Evolutionary conservation across 2,888 invertebrate genomes (phyloP).

Genomic region (Caenorhabditis sp.): DNA sequence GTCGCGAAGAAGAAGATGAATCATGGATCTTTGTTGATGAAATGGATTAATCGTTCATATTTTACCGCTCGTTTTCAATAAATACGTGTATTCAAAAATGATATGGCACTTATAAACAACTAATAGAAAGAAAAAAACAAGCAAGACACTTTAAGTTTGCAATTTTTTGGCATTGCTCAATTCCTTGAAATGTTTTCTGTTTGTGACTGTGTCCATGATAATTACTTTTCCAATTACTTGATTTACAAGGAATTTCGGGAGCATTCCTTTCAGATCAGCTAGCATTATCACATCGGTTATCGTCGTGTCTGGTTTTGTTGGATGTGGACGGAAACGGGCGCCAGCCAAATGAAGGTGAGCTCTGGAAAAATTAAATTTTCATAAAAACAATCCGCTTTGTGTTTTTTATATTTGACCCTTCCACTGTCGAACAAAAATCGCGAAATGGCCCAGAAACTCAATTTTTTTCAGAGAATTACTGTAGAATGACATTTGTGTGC

Average conservation of each 20-base stretch:
- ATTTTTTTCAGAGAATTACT: too few relatives aligned
- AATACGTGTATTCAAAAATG: slow-evolving; percentile 2
- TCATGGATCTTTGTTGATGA: slow-evolving; percentile 37
- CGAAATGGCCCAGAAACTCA: too few relatives aligned
- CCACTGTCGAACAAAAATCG: too few relatives aligned
- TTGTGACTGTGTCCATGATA: slow-evolving; percentile 57
- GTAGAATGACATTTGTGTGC: neutral
- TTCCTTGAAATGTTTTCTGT: slow-evolving; percentile 49
- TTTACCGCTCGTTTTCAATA: slow-evolving; percentile 1
- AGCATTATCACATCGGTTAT: slow-evolving; percentile 58
- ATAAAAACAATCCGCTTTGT: neutral
- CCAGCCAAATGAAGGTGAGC: slow-evolving; percentile 53
- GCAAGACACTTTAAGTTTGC: neutral
- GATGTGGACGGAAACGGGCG: slow-evolving; percentile 53
- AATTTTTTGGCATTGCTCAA: slow-evolving; percentile 25
- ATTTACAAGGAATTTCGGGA: slow-evolving; percentile 54
- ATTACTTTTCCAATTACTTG: slow-evolving; percentile 57
- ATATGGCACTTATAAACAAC: neutral
- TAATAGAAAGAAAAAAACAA: neutral
- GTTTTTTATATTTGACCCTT: neutral
- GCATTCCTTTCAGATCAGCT: slow-evolving; percentile 56
- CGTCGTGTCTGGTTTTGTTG: slow-evolving; percentile 41
- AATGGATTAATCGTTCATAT: neutral
- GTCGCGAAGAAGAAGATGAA: slow-evolving; percentile 28
- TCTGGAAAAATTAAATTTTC: slow-evolving; percentile 22